phyloP scores from a whole-genome alignment of 2,113 vertebrate species.

The Phrynosoma platyrhinos region DNA sequence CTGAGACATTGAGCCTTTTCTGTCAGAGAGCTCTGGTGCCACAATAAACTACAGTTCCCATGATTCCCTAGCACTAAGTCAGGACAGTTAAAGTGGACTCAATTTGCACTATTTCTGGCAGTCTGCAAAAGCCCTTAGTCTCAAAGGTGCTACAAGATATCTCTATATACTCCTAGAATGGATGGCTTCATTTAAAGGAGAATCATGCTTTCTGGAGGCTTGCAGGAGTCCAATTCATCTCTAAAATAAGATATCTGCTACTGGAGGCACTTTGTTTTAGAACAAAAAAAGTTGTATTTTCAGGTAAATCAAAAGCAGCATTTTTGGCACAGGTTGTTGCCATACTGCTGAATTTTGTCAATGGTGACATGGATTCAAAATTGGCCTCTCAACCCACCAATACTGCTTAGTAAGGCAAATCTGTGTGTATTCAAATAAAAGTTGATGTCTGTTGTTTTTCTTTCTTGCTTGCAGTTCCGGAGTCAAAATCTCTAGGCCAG shows the following conservation, averaged over 20 bases:
- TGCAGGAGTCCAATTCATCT: neutral
- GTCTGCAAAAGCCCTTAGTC: too few relatives aligned
- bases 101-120: too few relatives aligned
- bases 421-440: neutral
- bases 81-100: too few relatives aligned
- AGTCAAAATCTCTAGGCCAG: neutral
- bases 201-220: neutral
- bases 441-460: neutral
- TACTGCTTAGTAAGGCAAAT: neutral
- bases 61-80: too few relatives aligned
- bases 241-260: neutral
- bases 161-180: too few relatives aligned
- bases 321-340: neutral
- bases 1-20: too few relatives aligned
- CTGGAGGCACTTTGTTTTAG: neutral
- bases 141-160: too few relatives aligned
- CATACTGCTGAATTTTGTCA: neutral
- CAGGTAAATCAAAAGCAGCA: neutral
- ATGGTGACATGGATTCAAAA: neutral
- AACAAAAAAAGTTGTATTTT: neutral
- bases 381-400: neutral
- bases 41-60: too few relatives aligned
- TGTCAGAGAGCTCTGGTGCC: too few relatives aligned
- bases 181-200: too few relatives aligned
- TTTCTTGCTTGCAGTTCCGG: neutral